Evolutionary conservation across 2,113 vertebrate species (phyloP), one percentile per base, ranked within the genome.

Genomic region (Cynoglossus semilaevis): DNA sequence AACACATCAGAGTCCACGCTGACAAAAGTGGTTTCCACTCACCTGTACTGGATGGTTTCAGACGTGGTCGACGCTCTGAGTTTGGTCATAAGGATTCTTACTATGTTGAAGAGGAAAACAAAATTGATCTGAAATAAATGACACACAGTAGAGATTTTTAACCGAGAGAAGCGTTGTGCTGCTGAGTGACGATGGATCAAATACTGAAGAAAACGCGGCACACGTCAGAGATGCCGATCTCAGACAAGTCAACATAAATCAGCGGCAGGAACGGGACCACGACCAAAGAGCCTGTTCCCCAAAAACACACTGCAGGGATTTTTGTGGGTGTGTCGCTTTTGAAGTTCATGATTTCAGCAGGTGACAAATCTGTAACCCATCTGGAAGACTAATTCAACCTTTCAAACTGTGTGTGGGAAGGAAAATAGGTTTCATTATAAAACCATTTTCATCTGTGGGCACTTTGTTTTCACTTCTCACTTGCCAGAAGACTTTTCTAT

Each of bases 11-110:
- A 2, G 22, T 29, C 22, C 22, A 29, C 22, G 3, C 22, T 29
- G 38, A 11, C 34, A 15, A 15, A 1, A n/a, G 5, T 5, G 6
- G 47, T 9, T n/a, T 14, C 1, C 2, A 47, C 85, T 79, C 79
- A 98, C 97, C 97, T 95, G 89, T 99, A 99, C 70, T 99, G 97
- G 78, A 99, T 96, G 0, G 95, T 97, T 84, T 99, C 96, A 0
- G 96, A 98, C 0, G 96, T 96, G 51, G 96, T 98, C 13, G 96
- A 98, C 2, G 96, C 97, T 87, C 95, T 88, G 43, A 99, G 79
- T 65, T 99, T 99, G 15, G 96, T 99, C 96, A 99, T 98, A 16
- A 99, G 91, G 77, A 99, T 99, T 78, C 96, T 90, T 52, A 99
- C 95, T 41, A 99, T 99, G 91, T 99, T 99, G 90, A 99, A 99